Evolutionary conservation across 2,888 invertebrate species (phyloP), one percentile per base, ranked within the genome.

Genomic region (Germaria angustata): DNA sequence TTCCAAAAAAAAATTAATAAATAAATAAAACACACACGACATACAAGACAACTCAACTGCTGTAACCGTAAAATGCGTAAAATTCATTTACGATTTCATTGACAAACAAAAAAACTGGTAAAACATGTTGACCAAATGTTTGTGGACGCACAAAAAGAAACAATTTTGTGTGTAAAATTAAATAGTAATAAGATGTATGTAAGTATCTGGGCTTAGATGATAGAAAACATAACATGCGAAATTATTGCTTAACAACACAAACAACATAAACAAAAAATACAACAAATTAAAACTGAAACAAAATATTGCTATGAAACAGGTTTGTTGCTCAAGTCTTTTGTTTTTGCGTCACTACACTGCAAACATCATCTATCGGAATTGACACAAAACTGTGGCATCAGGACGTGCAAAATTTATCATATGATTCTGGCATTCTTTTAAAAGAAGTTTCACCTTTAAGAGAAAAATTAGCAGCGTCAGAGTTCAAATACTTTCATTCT

Each of bases 41-140:
- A 49, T 49, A 34, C 17, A n/a, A 41, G n/a, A 34, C 51, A 69
- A 36, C 13, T 53, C 32, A 44, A 44, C 46, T 22, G 39, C 24
- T 46, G 53, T 71, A 82, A 82, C 79, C n/a, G 82, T 82, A 79
- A 79, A 76, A 61, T 82, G 82, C 82, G 82, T 82, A 76, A 80
- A 61, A 66, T 44, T 73, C 41, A 59, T 15, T 63, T 15, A 32
- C 28, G 55, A 63, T 9, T 63, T n/a, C 17, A 39, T 51, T 34
- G 5, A 44, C 22, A 22, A 57, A 63, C 20, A 32, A 61, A 5
- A 51, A 44, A 79, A 79, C 79, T 39, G 17, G 49, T 57, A 36
- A 75, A 72, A 71, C 82, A 32, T 76, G 82, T 79, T 61, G 57
- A 59, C 24, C 75, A 55, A 78, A 79, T 72, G 36, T 72, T 69